Conservation (phyloP, 64 coral and sea anemone genomes). For the Montipora efflorescens region DNA sequence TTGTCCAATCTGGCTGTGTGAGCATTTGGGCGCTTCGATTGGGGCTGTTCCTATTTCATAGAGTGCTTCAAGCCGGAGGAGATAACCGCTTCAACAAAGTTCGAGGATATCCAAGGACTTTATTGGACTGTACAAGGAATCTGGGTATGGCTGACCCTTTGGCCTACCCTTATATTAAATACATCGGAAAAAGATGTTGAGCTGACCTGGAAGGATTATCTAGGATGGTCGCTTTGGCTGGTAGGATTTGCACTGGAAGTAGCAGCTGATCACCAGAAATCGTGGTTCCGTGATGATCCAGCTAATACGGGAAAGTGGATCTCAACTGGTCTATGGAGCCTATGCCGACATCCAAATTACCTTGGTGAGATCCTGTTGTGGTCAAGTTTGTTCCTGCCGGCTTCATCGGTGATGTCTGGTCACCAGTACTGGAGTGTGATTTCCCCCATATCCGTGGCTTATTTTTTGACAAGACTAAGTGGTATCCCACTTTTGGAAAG, state of each 20-base stretch:
- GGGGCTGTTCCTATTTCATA: slow-evolving; percentile 78
- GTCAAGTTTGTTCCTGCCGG: slow-evolving; percentile 84
- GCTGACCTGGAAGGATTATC: slow-evolving; percentile 89
- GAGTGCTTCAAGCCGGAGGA: slow-evolving; percentile 75
- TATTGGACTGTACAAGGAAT: slow-evolving; percentile 91
- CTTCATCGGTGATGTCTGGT: slow-evolving; percentile 86
- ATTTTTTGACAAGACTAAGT: slow-evolving; percentile 77
- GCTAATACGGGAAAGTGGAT: slow-evolving; percentile 90
- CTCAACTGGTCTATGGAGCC: slow-evolving; percentile 91
- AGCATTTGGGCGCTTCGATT: slow-evolving; percentile 87
- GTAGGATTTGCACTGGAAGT: slow-evolving; percentile 81
- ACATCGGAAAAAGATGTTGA: slow-evolving; percentile 64
- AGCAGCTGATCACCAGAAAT: slow-evolving; percentile 89
- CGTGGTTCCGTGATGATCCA: slow-evolving; percentile 79
- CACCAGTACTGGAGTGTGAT: slow-evolving; percentile 73
- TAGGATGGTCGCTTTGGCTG: slow-evolving; percentile 88
- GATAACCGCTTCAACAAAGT: slow-evolving; percentile 86
- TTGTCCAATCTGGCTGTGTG: slow-evolving; percentile 86
- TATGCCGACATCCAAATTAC: slow-evolving; percentile 93
- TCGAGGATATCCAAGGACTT: slow-evolving; percentile 71
- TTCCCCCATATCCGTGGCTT: slow-evolving; percentile 85
- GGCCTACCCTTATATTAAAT: slow-evolving; percentile 89
- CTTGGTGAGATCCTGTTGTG: slow-evolving; percentile 96
- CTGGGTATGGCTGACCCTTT: slow-evolving; percentile 84
- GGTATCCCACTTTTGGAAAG: slow-evolving; percentile 88